Evolutionary conservation across 2,113 vertebrate species (phyloP).

Genomic region (Morone saxatilis): DNA sequence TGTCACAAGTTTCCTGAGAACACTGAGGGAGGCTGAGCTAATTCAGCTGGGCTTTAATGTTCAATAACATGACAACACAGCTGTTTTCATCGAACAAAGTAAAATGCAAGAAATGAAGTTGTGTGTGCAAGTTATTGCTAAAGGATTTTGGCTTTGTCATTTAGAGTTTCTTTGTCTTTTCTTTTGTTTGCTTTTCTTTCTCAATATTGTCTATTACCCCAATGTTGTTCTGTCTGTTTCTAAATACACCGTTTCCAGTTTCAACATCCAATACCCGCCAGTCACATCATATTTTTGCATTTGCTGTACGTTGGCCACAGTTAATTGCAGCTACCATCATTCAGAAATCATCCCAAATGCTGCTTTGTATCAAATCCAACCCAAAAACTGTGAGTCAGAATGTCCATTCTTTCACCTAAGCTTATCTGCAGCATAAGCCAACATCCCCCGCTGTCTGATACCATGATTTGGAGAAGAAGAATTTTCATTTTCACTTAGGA

Average conservation of each 20-base stretch:
- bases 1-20: constrained; percentile 62
- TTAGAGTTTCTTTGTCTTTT: too few relatives aligned
- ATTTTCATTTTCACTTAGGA: constrained; percentile 63
- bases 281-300: constrained; percentile 14
- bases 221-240: neutral
- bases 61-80: neutral
- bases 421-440: constrained; percentile 54
- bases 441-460: constrained; percentile 60
- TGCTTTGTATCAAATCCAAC: constrained; percentile 24
- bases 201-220: neutral
- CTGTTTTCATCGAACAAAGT: neutral
- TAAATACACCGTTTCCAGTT: constrained; percentile 23
- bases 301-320: constrained; percentile 15
- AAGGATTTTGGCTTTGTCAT: too few relatives aligned
- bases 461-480: constrained; percentile 52
- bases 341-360: constrained; percentile 32
- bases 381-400: constrained; percentile 31
- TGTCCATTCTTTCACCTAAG: constrained; percentile 71
- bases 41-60: constrained; percentile 59
- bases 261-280: neutral
- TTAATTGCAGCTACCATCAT: constrained; percentile 33
- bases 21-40: constrained; percentile 63
- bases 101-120: neutral
- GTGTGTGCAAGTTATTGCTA: neutral
- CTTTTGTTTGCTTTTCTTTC: too few relatives aligned